Conservation (phyloP, 2,888 invertebrate genomes). For the Xanthia togata region DNA sequence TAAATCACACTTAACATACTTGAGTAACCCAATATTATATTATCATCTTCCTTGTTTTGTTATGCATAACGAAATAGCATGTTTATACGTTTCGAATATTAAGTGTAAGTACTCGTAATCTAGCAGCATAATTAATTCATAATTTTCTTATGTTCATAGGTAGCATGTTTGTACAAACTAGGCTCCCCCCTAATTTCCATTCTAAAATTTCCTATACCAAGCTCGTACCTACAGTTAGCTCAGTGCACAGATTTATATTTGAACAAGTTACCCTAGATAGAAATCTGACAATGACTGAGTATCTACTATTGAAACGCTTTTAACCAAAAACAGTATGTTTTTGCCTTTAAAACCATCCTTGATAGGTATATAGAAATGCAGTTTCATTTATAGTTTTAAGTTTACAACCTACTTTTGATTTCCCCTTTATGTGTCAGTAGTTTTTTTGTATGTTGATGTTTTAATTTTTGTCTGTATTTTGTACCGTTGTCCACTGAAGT, state of each 20-base stretch:
- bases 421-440: constrained; percentile 39
- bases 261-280: constrained; percentile 42
- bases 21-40: constrained; percentile 32
- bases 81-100: constrained; percentile 27
- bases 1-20: constrained; percentile 31
- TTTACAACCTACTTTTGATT: constrained; percentile 16
- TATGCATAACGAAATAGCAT: constrained; percentile 52
- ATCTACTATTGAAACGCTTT: constrained; percentile 38
- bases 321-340: constrained; percentile 33
- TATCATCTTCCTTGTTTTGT: constrained; percentile 36
- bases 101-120: constrained; percentile 15
- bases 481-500: constrained; percentile 52
- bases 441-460: constrained; percentile 47
- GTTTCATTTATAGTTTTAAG: constrained; percentile 1
- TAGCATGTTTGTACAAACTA: constrained; percentile 27
- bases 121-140: constrained; percentile 16
- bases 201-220: constrained; percentile 51
- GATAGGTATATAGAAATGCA: constrained; percentile 17
- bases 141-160: constrained; percentile 24
- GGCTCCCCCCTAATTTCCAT: constrained; percentile 22
- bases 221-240: constrained; percentile 43
- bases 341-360: constrained; percentile 32
- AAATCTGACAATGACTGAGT: constrained; percentile 59
- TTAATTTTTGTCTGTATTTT: constrained; percentile 42
- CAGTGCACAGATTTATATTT: constrained; percentile 55